A percentile compares a stretch with the other conserved stretches of the same genome.
Evolutionary conservation across 2,888 invertebrate species (phyloP).

Genomic region (Brachyopa scutellaris): DNA sequence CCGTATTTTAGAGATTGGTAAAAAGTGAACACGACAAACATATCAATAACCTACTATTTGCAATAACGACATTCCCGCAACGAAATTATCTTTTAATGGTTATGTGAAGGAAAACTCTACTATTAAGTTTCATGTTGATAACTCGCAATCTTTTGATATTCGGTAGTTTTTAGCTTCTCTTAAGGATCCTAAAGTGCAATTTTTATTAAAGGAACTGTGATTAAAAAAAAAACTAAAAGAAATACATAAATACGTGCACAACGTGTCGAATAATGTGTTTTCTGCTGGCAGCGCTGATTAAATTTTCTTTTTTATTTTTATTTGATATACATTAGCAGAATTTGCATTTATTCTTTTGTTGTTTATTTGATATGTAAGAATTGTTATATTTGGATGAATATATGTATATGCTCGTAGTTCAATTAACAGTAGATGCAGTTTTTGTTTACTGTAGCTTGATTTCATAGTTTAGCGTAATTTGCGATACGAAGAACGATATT

Average conservation of each 20-base stretch:
- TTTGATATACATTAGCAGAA: conserved; percentile 26
- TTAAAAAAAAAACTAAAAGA: conserved; percentile 28
- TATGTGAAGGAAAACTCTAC: conserved; percentile 11
- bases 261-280: conserved; percentile 22
- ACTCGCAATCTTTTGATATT: conserved; percentile 69
- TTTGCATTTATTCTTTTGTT: conserved; percentile 49
- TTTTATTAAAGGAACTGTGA: conserved; percentile 69
- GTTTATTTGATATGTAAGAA: conserved; percentile 50
- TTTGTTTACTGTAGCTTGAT: neutral
- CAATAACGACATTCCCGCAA: conserved; percentile 57
- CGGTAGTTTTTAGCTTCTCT: conserved; percentile 55
- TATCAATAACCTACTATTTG: conserved; percentile 28
- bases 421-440: neutral
- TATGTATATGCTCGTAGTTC: conserved; percentile 24
- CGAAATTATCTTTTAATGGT: conserved; percentile 17
- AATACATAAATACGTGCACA: neutral
- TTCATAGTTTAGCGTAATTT: no score
- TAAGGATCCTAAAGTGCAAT: conserved; percentile 65
- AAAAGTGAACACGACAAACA: conserved; percentile 38
- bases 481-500: no score
- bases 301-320: conserved; percentile 44
- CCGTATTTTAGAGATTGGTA: conserved; percentile 74
- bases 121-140: conserved; percentile 37
- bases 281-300: conserved; percentile 29
- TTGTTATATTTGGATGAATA: conserved; percentile 61